phyloP scores from a whole-genome alignment of 2,797 vertebrate genomes.

The Centropyge bicolor region DNA sequence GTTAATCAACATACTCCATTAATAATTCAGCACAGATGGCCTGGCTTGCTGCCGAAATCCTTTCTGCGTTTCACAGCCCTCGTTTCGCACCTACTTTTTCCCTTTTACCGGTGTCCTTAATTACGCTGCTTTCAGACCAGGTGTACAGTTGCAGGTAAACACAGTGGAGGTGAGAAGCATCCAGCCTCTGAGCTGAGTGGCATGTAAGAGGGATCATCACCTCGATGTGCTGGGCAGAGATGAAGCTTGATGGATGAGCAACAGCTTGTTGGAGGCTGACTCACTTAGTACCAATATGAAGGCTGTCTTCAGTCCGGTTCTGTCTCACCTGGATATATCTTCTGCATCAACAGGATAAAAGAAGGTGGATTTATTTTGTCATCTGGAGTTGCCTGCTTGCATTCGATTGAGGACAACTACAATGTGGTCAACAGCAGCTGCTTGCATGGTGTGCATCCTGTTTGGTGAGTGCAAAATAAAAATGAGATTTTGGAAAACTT shows the following conservation, averaged over 20 bases:
- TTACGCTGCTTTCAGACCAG: slow-evolving; percentile 64
- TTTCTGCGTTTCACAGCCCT: slow-evolving; percentile 77
- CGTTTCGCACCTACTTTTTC: slow-evolving; percentile 72
- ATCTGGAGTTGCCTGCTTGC: slow-evolving; percentile 1
- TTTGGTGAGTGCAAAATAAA: slow-evolving; percentile 70
- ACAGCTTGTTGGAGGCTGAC: not conserved
- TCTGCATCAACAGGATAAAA: slow-evolving; percentile 43
- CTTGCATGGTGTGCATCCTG: slow-evolving; percentile 57
- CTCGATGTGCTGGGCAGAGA: not conserved
- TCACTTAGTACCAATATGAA: slow-evolving; percentile 45
- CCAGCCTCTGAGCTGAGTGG: slow-evolving; percentile 6
- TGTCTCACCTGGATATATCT: slow-evolving; percentile 3
- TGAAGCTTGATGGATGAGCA: not conserved
- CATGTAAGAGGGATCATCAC: slow-evolving; percentile 18
- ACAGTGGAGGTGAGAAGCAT: not conserved
- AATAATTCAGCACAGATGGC: slow-evolving; percentile 83
- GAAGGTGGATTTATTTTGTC: not conserved
- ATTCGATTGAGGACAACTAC: slow-evolving; percentile 13
- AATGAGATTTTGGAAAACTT: not conserved
- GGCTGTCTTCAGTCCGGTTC: not conserved
- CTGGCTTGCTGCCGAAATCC: slow-evolving; percentile 75
- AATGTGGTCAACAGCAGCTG: slow-evolving; percentile 67
- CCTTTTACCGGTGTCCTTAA: slow-evolving; percentile 63
- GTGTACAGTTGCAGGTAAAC: slow-evolving; percentile 71
- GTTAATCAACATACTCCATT: slow-evolving; percentile 75